A percentile compares a stretch with the other conserved stretches of the same genome.
These are phyloP conservation scores for Syritta pipiens DNA, from an alignment of 2,888 invertebrate genomes.

Conservation along the genomic window DNA sequence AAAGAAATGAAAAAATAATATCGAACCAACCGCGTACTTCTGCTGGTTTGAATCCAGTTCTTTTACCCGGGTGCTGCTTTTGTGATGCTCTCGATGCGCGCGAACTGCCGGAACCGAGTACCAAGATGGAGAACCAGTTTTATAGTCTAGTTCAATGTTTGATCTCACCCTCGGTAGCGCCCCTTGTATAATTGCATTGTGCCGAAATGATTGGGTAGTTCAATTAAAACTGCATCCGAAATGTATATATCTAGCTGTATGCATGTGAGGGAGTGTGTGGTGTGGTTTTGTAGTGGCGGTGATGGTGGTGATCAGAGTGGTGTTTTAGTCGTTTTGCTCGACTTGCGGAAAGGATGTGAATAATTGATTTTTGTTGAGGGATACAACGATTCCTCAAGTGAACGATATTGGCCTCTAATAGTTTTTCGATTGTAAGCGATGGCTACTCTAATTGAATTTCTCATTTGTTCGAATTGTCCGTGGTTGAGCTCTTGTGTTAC, in stretches of 20 bases:
- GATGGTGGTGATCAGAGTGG: neutral
- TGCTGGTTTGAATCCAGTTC: neutral
- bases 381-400: conserved; percentile 30
- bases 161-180: conserved; percentile 30
- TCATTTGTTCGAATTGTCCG: conserved; percentile 17
- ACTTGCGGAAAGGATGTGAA: conserved; percentile 56
- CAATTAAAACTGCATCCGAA: conserved; percentile 60
- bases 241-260: neutral
- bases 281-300: neutral
- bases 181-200: conserved; percentile 49
- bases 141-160: conserved; percentile 57
- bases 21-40: no score
- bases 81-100: conserved; percentile 9
- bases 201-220: conserved; percentile 63
- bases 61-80: neutral
- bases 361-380: conserved; percentile 59
- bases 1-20: no score
- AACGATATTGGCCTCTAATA: conserved; percentile 30
- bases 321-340: conserved; percentile 28
- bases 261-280: neutral
- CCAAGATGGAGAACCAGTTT: conserved; percentile 37
- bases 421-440: conserved; percentile 43
- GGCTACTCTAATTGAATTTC: conserved; percentile 56
- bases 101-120: neutral
- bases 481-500: neutral